Conservation (phyloP, 37 sponge, comb jelly and placozoan genomes). For the Amphimedon queenslandica region DNA sequence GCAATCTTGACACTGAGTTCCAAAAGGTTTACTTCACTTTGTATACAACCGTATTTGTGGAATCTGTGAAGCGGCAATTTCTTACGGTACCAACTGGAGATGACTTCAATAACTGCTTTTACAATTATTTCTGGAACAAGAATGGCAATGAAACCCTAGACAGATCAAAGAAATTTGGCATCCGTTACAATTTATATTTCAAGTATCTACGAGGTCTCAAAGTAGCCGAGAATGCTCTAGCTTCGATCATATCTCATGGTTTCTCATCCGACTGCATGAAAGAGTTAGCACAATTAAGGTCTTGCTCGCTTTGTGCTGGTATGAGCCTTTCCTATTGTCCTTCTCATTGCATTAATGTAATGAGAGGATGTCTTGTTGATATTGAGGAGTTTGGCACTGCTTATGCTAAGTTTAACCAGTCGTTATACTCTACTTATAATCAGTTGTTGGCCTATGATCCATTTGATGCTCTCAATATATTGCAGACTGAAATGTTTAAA, state of each 20-base stretch:
- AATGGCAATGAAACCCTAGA: not conserved
- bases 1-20: not conserved
- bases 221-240: not conserved
- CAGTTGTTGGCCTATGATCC: not conserved
- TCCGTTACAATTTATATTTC: not conserved
- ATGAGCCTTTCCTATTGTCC: not conserved
- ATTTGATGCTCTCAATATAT: not conserved
- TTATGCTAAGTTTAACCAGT: not conserved
- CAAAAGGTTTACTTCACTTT: not conserved
- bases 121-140: not conserved
- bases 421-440: not conserved
- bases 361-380: slow-evolving; percentile 27
- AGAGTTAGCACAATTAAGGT: not conserved
- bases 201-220: slow-evolving; percentile 5
- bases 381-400: slow-evolving; percentile 4
- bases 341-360: not conserved
- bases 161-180: not conserved
- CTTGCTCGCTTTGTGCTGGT: not conserved
- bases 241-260: not conserved
- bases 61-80: not conserved
- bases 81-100: not conserved
- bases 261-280: not conserved
- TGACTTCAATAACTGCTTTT: not conserved
- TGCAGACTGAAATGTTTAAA: not conserved
- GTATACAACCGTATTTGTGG: not conserved